phyloP scores from a whole-genome alignment of 2,888 invertebrate species.

The Nephrocerus scutellatus region DNA sequence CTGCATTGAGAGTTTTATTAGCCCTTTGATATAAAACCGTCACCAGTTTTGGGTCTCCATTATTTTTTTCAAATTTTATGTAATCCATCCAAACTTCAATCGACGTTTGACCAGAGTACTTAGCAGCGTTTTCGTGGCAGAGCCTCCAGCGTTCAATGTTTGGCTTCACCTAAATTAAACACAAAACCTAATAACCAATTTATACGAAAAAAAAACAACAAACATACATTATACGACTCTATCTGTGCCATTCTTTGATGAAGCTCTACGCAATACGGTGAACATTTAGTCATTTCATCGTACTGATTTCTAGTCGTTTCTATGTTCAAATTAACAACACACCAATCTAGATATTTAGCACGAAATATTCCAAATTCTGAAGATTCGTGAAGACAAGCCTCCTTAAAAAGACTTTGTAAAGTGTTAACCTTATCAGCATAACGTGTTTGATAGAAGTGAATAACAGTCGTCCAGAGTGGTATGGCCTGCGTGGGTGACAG shows the following conservation, averaged over 20 bases:
- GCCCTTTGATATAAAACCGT: conserved; percentile 58
- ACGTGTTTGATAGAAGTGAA: conserved; percentile 36
- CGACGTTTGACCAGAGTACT: conserved; percentile 60
- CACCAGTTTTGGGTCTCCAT: conserved; percentile 54
- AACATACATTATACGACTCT: too few relatives aligned
- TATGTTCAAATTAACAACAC: conserved; percentile 36
- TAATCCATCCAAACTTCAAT: conserved; percentile 68
- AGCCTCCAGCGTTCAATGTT: conserved; percentile 52
- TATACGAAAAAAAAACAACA: too few relatives aligned
- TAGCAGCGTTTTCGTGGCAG: conserved; percentile 57
- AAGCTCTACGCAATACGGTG: conserved; percentile 56
- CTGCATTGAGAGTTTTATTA: conserved; percentile 51
- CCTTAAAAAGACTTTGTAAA: conserved; percentile 31
- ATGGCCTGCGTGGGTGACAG: conserved; percentile 27
- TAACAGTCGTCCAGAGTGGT: conserved; percentile 34
- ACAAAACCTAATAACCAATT: too few relatives aligned
- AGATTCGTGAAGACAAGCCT: conserved; percentile 30
- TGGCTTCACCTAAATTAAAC: conserved; percentile 32
- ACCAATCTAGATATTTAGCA: conserved; percentile 34
- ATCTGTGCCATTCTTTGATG: conserved; percentile 56
- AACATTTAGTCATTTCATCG: conserved; percentile 52
- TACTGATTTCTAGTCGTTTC: conserved; percentile 58
- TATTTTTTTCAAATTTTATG: conserved; percentile 61
- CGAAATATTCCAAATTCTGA: conserved; percentile 35
- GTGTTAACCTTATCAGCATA: conserved; percentile 29